phyloP scores from a whole-genome alignment of 2,797 vertebrate genomes.

The Meda fulgida region DNA sequence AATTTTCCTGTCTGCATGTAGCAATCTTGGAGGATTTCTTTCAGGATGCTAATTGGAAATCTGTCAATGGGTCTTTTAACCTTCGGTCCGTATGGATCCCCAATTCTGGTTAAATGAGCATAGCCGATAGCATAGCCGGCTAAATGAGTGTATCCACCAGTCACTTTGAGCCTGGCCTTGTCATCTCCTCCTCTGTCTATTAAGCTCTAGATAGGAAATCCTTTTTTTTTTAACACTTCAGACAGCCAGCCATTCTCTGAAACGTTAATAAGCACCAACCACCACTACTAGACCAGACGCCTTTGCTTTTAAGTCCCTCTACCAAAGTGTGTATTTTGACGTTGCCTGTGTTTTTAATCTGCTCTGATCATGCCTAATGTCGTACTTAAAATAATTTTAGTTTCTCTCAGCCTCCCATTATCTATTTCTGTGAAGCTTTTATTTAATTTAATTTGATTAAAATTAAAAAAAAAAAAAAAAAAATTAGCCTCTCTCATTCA shows the following conservation, averaged over 20 bases:
- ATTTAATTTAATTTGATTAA: not conserved
- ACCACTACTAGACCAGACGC: slow-evolving; percentile 47
- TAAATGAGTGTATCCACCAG: slow-evolving; percentile 58
- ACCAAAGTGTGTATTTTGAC: slow-evolving; percentile 11
- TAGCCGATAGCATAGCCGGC: slow-evolving; percentile 43
- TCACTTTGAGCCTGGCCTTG: slow-evolving; percentile 47
- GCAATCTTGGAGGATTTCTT: slow-evolving; percentile 41
- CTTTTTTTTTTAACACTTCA: slow-evolving; percentile 61
- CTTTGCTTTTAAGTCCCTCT: slow-evolving; percentile 52
- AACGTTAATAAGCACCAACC: slow-evolving; percentile 58
- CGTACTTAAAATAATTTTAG: slow-evolving; percentile 42
- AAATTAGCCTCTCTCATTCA: slow-evolving; percentile 52
- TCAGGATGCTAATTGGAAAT: slow-evolving; percentile 59
- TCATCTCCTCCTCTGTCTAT: slow-evolving; percentile 64
- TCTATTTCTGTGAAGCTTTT: slow-evolving; percentile 17
- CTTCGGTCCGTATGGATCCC: slow-evolving; percentile 34
- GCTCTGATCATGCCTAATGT: slow-evolving; percentile 53
- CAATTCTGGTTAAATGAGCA: slow-evolving; percentile 55
- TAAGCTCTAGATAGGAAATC: slow-evolving; percentile 64
- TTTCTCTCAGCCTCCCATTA: slow-evolving; percentile 29
- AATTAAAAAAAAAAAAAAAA: too few relatives aligned
- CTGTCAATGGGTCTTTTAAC: slow-evolving; percentile 50
- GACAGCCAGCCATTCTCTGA: slow-evolving; percentile 61
- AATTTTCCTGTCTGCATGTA: slow-evolving; percentile 18
- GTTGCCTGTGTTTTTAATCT: slow-evolving; percentile 38